Percentiles rank a stretch among this genome's conserved stretches.
Evolutionary conservation across 2,888 invertebrate genomes (phyloP).

Genomic region (Chaitophorus viminalis): DNA sequence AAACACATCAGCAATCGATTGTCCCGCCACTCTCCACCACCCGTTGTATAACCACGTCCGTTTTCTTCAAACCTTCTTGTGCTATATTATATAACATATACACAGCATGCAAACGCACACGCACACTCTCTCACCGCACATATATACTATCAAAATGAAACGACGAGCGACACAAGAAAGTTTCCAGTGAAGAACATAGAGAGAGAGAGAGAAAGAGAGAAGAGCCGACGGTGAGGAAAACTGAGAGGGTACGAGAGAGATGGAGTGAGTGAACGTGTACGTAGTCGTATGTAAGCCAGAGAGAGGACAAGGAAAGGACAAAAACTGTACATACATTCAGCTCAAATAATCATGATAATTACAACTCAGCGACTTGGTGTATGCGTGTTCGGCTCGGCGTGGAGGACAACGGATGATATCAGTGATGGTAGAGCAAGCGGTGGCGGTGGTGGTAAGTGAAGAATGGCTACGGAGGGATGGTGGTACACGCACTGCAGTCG

Average conservation of each 20-base stretch:
- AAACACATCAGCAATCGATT: constrained; percentile 59
- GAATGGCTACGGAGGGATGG: neutral
- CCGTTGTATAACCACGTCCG: neutral
- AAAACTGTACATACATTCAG: constrained; percentile 43
- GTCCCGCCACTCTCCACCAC: neutral
- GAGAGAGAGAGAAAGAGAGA: too few relatives aligned
- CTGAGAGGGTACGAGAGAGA: neutral
- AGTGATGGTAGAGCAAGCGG: neutral
- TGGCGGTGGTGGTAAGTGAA: neutral
- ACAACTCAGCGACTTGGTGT: constrained; percentile 30
- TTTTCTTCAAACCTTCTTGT: constrained; percentile 32
- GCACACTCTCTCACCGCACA: neutral
- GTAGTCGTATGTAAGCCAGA: too few relatives aligned
- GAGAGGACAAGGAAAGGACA: constrained; percentile 9
- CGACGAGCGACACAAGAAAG: constrained; percentile 40
- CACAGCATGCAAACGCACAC: neutral
- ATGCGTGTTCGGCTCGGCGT: constrained; percentile 3
- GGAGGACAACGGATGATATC: constrained; percentile 18
- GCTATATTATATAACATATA: constrained; percentile 33
- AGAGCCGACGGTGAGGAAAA: neutral
- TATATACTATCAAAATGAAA: constrained; percentile 14
- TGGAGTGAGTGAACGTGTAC: too few relatives aligned
- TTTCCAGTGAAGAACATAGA: neutral
- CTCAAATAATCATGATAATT: constrained; percentile 58
- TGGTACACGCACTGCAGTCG: neutral